These are phyloP conservation scores for Notodonta dromedarius DNA, from an alignment of 2,888 invertebrate species.

Conservation along the genomic window DNA sequence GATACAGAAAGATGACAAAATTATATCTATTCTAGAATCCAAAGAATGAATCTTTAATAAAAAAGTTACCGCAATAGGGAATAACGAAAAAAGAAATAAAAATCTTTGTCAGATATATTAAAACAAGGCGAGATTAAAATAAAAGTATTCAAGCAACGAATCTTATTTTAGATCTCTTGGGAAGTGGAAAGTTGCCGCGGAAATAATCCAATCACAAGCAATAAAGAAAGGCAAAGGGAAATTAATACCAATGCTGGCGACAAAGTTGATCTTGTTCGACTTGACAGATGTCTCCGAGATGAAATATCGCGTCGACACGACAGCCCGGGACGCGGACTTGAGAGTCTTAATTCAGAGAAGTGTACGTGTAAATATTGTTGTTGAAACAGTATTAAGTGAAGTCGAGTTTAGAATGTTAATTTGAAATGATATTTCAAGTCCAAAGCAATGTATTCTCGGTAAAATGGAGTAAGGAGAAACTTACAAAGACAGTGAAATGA, in stretches of 20 bases:
- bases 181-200: slow-evolving; percentile 66
- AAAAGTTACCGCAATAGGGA: slow-evolving; percentile 9
- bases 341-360: slow-evolving; percentile 45
- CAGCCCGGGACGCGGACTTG: slow-evolving; percentile 40
- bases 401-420: slow-evolving; percentile 1
- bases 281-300: slow-evolving; percentile 73
- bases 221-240: slow-evolving; percentile 71
- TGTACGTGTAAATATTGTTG: slow-evolving; percentile 22
- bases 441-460: background rate
- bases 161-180: slow-evolving; percentile 60
- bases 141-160: slow-evolving; percentile 50
- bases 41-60: slow-evolving; percentile 30
- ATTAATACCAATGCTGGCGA: slow-evolving; percentile 72
- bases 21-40: background rate
- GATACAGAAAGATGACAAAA: background rate
- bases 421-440: slow-evolving; percentile 2
- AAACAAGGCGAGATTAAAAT: slow-evolving; percentile 50
- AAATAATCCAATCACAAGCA: slow-evolving; percentile 77
- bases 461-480: background rate
- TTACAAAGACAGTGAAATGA: background rate
- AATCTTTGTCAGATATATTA: slow-evolving; percentile 33
- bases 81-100: slow-evolving; percentile 26
- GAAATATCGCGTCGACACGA: slow-evolving; percentile 65
- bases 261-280: slow-evolving; percentile 71
- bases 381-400: slow-evolving; percentile 4